phyloP scores from a whole-genome alignment of 2,797 vertebrate species.

The Tadarida brasiliensis region DNA sequence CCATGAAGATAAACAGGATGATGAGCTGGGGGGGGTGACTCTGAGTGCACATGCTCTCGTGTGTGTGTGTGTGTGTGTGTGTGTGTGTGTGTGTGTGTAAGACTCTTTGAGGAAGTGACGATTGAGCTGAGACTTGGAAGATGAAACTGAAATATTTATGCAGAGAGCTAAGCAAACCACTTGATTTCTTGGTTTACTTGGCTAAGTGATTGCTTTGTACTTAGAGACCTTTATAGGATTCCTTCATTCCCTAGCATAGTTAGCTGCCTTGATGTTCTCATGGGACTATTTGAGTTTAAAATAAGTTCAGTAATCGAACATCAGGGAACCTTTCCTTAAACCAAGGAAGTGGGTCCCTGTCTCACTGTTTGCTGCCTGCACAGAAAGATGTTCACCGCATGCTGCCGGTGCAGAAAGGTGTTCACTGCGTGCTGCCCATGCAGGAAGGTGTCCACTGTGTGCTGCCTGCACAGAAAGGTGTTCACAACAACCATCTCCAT shows the following conservation, averaged over 20 bases:
- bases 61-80: background rate
- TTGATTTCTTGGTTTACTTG: background rate
- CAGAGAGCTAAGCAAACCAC: background rate
- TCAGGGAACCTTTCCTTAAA: background rate
- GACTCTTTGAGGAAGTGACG: background rate
- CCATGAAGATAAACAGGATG: background rate
- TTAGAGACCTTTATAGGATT: background rate
- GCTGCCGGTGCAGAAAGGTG: background rate
- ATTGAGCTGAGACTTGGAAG: background rate
- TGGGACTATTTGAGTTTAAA: background rate
- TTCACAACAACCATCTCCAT: background rate
- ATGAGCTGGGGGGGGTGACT: background rate
- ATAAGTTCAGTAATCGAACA: background rate
- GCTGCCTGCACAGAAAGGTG: background rate
- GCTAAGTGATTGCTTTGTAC: background rate
- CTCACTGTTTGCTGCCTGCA: no score
- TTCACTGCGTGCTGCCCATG: no score
- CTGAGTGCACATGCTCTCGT: background rate
- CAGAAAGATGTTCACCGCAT: background rate
- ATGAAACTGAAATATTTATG: background rate
- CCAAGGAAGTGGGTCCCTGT: background rate
- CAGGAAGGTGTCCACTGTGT: background rate
- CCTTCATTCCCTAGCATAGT: background rate
- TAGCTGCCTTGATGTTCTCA: background rate
- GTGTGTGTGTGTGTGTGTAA: no score